Evolutionary conservation across 2,888 invertebrate species (phyloP).

Genomic region (Keiferia lycopersicella): DNA sequence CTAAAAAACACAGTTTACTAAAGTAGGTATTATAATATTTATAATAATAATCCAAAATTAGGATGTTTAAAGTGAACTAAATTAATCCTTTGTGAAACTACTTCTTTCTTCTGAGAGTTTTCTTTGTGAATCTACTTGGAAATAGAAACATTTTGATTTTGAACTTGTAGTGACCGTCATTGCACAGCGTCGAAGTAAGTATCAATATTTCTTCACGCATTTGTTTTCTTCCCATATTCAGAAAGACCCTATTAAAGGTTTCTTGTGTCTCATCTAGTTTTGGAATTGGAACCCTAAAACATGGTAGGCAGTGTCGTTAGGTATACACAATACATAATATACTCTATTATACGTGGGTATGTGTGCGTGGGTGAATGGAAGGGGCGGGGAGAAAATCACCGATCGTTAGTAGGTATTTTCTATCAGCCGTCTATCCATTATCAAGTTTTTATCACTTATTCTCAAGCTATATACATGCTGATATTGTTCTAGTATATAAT

Average conservation of each 20-base stretch:
- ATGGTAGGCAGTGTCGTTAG: slow-evolving; percentile 19
- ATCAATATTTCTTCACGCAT: too few species aligned
- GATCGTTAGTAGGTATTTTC: slow-evolving; percentile 27
- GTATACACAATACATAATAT: neutral
- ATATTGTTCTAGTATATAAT: slow-evolving; percentile 8
- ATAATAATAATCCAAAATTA: too few species aligned
- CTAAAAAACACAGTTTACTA: neutral
- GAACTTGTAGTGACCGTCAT: too few species aligned
- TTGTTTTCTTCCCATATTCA: too few species aligned
- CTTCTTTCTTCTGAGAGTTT: too few species aligned
- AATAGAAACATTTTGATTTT: too few species aligned
- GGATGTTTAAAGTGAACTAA: too few species aligned
- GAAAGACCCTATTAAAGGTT: neutral
- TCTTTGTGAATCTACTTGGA: too few species aligned
- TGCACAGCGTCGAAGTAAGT: too few species aligned
- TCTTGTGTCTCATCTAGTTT: neutral
- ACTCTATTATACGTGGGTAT: slow-evolving; percentile 10
- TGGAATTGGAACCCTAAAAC: slow-evolving; percentile 1
- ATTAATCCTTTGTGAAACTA: too few species aligned
- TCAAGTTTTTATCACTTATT: slow-evolving; percentile 40
- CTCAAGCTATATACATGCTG: slow-evolving; percentile 18
- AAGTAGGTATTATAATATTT: too few species aligned
- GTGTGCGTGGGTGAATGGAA: slow-evolving; percentile 20
- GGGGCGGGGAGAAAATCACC: slow-evolving; percentile 36
- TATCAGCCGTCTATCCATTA: slow-evolving; percentile 32